A percentile compares a stretch with the other conserved stretches of the same genome.
phyloP scores from a whole-genome alignment of 2,888 invertebrate species.

The Nysson spinosus region DNA sequence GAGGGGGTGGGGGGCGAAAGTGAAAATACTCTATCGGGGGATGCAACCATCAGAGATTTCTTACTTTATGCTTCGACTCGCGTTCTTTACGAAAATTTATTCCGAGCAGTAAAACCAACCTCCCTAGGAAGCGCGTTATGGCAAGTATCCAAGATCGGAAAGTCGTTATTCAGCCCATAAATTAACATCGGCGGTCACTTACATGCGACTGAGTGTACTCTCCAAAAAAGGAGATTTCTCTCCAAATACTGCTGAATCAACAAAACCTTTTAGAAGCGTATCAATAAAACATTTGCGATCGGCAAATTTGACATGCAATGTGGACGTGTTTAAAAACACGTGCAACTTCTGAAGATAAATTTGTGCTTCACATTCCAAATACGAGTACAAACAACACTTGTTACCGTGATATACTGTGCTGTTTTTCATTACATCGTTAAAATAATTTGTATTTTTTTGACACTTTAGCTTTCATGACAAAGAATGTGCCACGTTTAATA shows the following conservation, averaged over 20 bases:
- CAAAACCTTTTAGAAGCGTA: background rate
- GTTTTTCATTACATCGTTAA: too few species aligned
- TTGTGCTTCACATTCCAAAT: too few species aligned
- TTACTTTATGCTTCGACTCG: conserved; percentile 54
- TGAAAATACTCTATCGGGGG: conserved; percentile 38
- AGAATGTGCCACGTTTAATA: too few species aligned
- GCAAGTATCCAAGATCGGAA: conserved; percentile 59
- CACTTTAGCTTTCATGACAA: too few species aligned
- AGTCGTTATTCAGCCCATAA: conserved; percentile 56
- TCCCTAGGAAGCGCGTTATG: conserved; percentile 39
- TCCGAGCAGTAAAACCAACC: conserved; percentile 54
- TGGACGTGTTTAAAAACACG: too few species aligned
- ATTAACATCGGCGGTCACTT: conserved; percentile 56
- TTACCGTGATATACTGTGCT: too few species aligned
- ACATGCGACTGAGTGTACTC: conserved; percentile 35
- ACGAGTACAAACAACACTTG: too few species aligned
- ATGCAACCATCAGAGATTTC: conserved; percentile 45
- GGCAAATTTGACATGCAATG: too few species aligned
- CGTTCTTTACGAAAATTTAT: conserved; percentile 54
- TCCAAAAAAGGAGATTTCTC: conserved; percentile 31
- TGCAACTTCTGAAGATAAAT: too few species aligned
- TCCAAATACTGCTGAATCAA: conserved; percentile 8
- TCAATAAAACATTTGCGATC: too few species aligned
- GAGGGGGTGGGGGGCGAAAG: conserved; percentile 28
- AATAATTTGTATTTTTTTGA: too few species aligned